These are phyloP conservation scores for Rhagonycha lutea DNA, from an alignment of 2,888 invertebrate species.

Conservation along the genomic window DNA sequence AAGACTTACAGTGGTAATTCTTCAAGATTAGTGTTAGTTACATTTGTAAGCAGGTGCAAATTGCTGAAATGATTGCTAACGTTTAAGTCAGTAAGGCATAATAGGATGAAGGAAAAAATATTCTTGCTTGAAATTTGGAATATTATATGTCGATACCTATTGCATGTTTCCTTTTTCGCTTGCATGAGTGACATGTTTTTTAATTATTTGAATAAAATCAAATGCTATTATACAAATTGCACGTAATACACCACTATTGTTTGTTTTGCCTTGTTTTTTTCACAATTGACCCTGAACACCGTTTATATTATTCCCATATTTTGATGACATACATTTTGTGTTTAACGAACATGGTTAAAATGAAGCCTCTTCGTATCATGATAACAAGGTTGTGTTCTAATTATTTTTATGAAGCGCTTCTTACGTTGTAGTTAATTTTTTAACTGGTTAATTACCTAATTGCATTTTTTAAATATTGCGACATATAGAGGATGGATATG, in stretches of 20 bases:
- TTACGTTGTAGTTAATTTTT: neutral
- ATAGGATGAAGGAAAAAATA: neutral
- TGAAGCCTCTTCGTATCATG: slow-evolving; percentile 12
- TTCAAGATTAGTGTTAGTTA: neutral
- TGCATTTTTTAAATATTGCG: slow-evolving; percentile 10
- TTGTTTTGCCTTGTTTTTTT: slow-evolving; percentile 20
- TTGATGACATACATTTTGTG: slow-evolving; percentile 26
- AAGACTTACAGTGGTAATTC: neutral
- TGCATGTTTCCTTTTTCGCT: neutral
- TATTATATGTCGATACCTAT: no score
- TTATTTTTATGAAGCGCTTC: neutral
- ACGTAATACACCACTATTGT: neutral
- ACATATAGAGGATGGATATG: slow-evolving; percentile 26
- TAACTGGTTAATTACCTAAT: neutral
- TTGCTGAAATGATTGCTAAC: neutral
- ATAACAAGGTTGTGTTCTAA: slow-evolving; percentile 30
- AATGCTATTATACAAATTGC: neutral
- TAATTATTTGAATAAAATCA: neutral
- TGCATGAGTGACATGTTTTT: neutral
- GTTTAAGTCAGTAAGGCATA: neutral
- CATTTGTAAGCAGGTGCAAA: neutral
- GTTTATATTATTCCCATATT: slow-evolving; percentile 21
- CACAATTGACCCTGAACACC: slow-evolving; percentile 16
- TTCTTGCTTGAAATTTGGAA: no score
- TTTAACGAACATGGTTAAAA: slow-evolving; percentile 21